Evolutionary conservation across 1,140 invertebrate species (phyloP), one percentile per base, ranked within the genome.

Genomic region (Littorina saxatilis): DNA sequence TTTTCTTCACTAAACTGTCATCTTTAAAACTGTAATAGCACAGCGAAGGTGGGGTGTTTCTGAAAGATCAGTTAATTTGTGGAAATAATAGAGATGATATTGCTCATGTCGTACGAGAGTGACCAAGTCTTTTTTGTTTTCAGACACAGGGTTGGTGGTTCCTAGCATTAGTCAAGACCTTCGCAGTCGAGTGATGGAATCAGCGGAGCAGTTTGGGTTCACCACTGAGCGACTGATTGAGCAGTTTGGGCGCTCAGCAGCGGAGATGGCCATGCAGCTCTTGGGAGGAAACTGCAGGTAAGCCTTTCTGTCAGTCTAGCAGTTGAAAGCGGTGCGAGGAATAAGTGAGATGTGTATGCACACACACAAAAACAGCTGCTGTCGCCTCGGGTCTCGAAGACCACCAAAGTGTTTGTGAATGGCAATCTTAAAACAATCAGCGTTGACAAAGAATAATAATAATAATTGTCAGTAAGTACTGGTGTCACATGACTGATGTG

Each of bases 221-320:
- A 94, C 94, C 50, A 93, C 94, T 89, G 95, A 96, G 83, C 92
- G 96, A 68, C 93, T 95, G 91, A 93, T 95, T 58, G 96, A 97
- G 89, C 93, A 96, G 68, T 93, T 96, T 81, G 96, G 96, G 2
- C 93, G 96, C 47, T 96, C 95, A 23, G 95, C 96, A 40, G 94
- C 95, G 77, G 96, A 97, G 92, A 95, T 97, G 92, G 95, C 95
- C 55, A 92, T 97, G 0, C 96, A 96, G 83, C 89, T 97, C 13
- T 88, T 96, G 17, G 96, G 96, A 17, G 96, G 96, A 4, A 95
- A 94, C 79, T 94, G 92, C 87, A 93, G 93, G 93, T 92, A 17
- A 29, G 29, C n/a, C 2, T 72, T 17, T 72, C 68, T 72, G 68
- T 72, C 68, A 9, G 35, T 72, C 37, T 72, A 17, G 63, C 35